A percentile compares a stretch with the other conserved stretches of the same genome.
Conservation (phyloP, 2,797 vertebrate species). For the Erpetoichthys calabaricus region DNA sequence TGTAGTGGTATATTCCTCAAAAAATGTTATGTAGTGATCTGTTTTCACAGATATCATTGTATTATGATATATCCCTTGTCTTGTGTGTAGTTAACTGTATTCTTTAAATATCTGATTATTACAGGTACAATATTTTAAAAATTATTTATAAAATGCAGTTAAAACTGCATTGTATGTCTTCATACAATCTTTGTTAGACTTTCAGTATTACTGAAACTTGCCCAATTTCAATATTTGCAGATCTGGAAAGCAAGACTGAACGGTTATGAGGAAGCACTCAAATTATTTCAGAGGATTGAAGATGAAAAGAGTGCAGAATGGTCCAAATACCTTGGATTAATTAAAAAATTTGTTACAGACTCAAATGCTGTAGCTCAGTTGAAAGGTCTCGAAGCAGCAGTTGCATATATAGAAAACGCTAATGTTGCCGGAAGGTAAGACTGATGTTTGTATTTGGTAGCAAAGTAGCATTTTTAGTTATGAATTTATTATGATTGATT, state of each 20-base stretch:
- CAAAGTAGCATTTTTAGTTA: background rate
- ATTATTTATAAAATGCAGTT: too few relatives aligned
- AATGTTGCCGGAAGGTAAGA: conserved; percentile 89
- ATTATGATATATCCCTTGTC: too few relatives aligned
- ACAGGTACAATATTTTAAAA: too few relatives aligned
- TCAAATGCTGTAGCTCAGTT: conserved; percentile 92
- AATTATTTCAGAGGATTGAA: conserved; percentile 79
- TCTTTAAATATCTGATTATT: too few relatives aligned
- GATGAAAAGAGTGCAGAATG: conserved; percentile 95
- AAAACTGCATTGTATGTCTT: too few relatives aligned
- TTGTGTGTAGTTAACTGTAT: too few relatives aligned
- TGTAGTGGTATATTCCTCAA: too few relatives aligned
- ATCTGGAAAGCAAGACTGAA: conserved; percentile 92
- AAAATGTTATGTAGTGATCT: too few relatives aligned
- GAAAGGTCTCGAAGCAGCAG: conserved; percentile 86
- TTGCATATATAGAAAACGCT: conserved; percentile 76
- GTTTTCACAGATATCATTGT: too few relatives aligned
- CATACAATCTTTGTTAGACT: too few relatives aligned
- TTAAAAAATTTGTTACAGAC: conserved; percentile 92
- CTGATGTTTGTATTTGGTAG: background rate
- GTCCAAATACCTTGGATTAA: conserved; percentile 84
- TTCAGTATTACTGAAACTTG: too few relatives aligned
- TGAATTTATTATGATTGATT: background rate
- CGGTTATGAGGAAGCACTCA: conserved; percentile 89
- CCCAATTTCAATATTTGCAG: too few relatives aligned